Evolutionary conservation across 2,113 vertebrate species (phyloP).

Genomic region (Bothrops jararaca): DNA sequence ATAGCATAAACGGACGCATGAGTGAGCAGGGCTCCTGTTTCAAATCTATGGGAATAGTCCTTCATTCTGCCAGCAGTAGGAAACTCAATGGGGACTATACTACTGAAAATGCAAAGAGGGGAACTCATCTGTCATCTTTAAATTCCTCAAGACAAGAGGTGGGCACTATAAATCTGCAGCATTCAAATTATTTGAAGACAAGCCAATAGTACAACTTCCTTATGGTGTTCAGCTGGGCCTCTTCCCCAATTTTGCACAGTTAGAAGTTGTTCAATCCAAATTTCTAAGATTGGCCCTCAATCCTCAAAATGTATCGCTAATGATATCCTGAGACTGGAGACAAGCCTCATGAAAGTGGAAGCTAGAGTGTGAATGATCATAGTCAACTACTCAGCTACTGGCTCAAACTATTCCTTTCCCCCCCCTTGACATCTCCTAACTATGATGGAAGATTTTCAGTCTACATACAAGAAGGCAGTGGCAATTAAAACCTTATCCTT

Average conservation of each 20-base stretch:
- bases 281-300: not conserved
- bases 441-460: not conserved
- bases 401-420: not conserved
- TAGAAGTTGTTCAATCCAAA: not conserved
- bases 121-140: not conserved
- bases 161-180: not conserved
- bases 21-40: not conserved
- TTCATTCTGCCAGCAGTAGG: not conserved
- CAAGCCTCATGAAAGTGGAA: not conserved
- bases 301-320: not conserved
- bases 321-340: not conserved
- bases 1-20: not conserved
- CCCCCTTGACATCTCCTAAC: not conserved
- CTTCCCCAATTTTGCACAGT: not conserved
- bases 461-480: not conserved
- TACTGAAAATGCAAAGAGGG: not conserved
- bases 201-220: not conserved
- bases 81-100: not conserved
- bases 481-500: not conserved
- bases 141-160: not conserved
- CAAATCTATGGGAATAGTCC: not conserved
- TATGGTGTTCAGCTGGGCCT: not conserved
- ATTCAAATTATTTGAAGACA: not conserved
- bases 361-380: not conserved
- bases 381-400: not conserved